These are phyloP conservation scores for Pygoscelis antarcticus DNA, from an alignment of 2,113 vertebrate genomes.

Conservation along the genomic window DNA sequence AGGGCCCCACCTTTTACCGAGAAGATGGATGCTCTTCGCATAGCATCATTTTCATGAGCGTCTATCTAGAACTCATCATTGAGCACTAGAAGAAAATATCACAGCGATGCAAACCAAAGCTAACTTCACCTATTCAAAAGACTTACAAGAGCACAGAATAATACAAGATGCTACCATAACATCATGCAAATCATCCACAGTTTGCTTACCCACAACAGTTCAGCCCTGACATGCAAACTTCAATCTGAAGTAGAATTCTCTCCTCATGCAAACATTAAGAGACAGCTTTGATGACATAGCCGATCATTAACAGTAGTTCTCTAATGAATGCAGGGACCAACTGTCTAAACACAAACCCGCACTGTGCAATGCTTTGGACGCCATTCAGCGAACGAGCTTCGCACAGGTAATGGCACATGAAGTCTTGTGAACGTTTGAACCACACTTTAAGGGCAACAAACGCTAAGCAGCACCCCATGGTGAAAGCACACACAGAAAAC, in stretches of 20 bases:
- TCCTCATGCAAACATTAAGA: background rate
- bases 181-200: background rate
- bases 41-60: background rate
- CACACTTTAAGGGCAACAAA: background rate
- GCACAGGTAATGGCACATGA: rapidly evolving
- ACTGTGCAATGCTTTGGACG: rapidly evolving
- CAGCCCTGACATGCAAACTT: background rate
- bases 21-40: background rate
- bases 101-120: background rate
- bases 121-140: background rate
- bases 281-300: background rate
- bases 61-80: background rate
- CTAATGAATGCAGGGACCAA: background rate
- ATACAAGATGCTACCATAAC: background rate
- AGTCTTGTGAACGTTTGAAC: background rate
- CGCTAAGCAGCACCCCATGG: rapidly evolving
- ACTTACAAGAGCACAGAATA: background rate
- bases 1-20: background rate
- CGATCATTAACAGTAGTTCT: background rate
- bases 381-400: background rate
- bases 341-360: background rate
- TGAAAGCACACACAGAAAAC: background rate
- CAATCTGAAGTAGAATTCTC: background rate
- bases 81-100: background rate
- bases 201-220: rapidly evolving